A percentile compares a stretch with the other conserved stretches of the same genome.
These are phyloP conservation scores for Polyodon spathula DNA, from an alignment of 2,113 vertebrate species.

Conservation along the genomic window DNA sequence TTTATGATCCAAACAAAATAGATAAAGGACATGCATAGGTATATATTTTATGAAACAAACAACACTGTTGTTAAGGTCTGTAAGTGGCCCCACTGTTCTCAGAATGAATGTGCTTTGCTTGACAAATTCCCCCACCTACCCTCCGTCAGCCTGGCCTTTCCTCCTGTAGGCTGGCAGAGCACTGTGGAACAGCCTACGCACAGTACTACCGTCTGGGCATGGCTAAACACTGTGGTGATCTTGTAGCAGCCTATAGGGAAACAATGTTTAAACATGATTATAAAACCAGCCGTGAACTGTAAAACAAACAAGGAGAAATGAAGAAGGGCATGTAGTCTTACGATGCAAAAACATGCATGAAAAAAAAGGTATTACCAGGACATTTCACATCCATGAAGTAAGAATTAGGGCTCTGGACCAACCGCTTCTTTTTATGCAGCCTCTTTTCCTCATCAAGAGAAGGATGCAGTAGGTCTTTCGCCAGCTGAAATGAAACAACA, in stretches of 20 bases:
- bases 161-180: constrained; percentile 84
- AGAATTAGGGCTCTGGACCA: constrained; percentile 80
- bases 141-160: constrained; percentile 86
- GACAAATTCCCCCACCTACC: constrained; percentile 46
- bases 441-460: constrained; percentile 66
- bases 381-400: constrained; percentile 91
- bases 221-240: constrained; percentile 87
- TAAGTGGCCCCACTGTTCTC: too few relatives aligned
- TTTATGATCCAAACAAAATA: too few relatives aligned
- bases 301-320: not conserved
- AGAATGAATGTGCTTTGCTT: not conserved
- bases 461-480: constrained; percentile 68
- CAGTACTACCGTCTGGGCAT: constrained; percentile 82
- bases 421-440: constrained; percentile 82
- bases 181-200: constrained; percentile 84
- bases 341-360: not conserved
- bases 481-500: constrained; percentile 49
- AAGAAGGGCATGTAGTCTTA: too few relatives aligned
- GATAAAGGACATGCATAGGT: too few relatives aligned
- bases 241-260: constrained; percentile 76
- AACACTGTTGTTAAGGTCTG: too few relatives aligned
- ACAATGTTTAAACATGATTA: not conserved
- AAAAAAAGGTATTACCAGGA: constrained; percentile 58
- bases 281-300: not conserved
- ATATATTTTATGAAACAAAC: too few relatives aligned